A percentile compares a stretch with the other conserved stretches of the same genome.
phyloP scores from a whole-genome alignment of 2,113 vertebrate genomes.

The Suricata suricatta region DNA sequence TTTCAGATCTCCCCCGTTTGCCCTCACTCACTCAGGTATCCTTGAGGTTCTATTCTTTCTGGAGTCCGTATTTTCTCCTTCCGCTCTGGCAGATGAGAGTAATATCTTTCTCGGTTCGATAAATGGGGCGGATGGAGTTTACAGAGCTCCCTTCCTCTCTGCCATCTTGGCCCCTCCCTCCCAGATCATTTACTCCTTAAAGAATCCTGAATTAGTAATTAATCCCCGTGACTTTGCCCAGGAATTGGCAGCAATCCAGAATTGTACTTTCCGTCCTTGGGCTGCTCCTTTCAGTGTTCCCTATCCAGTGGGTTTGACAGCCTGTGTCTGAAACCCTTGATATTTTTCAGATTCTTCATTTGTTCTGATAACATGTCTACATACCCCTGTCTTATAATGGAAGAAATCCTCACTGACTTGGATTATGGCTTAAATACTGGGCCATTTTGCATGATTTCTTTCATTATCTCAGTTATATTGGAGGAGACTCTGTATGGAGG shows the following conservation, averaged over 20 bases:
- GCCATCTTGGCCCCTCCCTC: too few species aligned
- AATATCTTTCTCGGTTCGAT: too few species aligned
- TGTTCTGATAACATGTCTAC: slow-evolving; percentile 69
- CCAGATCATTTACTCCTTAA: slow-evolving; percentile 87
- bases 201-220: slow-evolving; percentile 88
- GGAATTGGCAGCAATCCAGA: slow-evolving; percentile 85
- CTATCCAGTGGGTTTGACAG: slow-evolving; percentile 87
- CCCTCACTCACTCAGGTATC: too few species aligned
- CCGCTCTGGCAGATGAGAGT: too few species aligned
- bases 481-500: neutral
- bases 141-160: too few species aligned
- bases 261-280: neutral
- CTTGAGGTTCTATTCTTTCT: too few species aligned
- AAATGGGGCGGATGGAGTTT: too few species aligned
- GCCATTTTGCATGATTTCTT: slow-evolving; percentile 87
- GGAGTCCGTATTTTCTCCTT: too few species aligned
- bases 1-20: too few species aligned
- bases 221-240: slow-evolving; percentile 88
- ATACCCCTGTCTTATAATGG: slow-evolving; percentile 86
- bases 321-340: slow-evolving; percentile 79
- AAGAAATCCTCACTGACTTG: slow-evolving; percentile 87
- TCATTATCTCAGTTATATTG: slow-evolving; percentile 87
- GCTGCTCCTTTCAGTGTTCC: neutral
- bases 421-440: slow-evolving; percentile 90
- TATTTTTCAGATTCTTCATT: slow-evolving; percentile 67